A percentile compares a stretch with the other conserved stretches of the same genome.
These are phyloP conservation scores for Chiridota heheva DNA, from an alignment of 35 echinoderm and acorn worm genomes.

Conservation along the genomic window DNA sequence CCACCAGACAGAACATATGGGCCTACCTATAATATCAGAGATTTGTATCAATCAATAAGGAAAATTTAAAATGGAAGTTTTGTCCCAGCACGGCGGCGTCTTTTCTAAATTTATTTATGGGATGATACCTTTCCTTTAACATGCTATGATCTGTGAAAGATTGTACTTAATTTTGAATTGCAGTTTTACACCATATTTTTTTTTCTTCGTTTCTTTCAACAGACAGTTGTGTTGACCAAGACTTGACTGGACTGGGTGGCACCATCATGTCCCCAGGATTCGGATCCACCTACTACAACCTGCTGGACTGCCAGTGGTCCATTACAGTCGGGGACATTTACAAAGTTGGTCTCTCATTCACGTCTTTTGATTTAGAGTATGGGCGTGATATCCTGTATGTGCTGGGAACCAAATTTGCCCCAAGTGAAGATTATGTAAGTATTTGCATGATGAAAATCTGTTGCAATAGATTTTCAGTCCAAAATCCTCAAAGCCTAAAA, in stretches of 20 bases:
- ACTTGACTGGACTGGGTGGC: conserved; percentile 32
- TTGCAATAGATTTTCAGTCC: too few species aligned
- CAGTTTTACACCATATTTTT: background rate
- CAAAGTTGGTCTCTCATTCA: conserved; percentile 59
- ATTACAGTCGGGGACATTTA: conserved; percentile 60
- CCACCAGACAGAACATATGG: too few species aligned
- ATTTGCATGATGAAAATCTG: too few species aligned
- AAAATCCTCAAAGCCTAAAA: too few species aligned
- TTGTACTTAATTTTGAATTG: background rate
- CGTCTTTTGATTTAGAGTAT: conserved; percentile 68
- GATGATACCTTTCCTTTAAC: too few species aligned
- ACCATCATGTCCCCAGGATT: conserved; percentile 71
- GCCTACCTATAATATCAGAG: background rate
- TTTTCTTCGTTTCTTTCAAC: background rate
- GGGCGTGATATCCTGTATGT: conserved; percentile 67
- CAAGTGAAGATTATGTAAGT: conserved; percentile 54
- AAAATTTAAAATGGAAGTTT: too few species aligned
- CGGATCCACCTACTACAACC: conserved; percentile 61
- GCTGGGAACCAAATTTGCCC: conserved; percentile 33
- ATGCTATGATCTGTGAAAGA: background rate
- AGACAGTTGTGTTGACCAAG: conserved; percentile 77
- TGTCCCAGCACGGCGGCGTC: background rate
- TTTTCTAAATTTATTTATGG: too few species aligned
- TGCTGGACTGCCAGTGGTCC: conserved; percentile 67
- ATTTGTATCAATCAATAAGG: too few species aligned